These are phyloP conservation scores for Bombus terrestris DNA, from an alignment of 1,140 invertebrate species.

Conservation along the genomic window DNA sequence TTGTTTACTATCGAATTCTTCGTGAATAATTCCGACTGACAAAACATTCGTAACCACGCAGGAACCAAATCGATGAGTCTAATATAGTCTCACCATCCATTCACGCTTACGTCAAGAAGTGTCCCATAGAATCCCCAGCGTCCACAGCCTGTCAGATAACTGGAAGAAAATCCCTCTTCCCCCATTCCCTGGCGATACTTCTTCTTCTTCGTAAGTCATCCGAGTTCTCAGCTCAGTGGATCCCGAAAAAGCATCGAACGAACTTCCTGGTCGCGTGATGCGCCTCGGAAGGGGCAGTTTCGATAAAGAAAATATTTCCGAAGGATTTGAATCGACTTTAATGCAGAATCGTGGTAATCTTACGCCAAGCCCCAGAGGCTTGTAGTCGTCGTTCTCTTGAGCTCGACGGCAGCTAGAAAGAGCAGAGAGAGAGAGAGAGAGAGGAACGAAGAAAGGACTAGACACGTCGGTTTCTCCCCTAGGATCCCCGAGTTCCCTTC, in stretches of 20 bases:
- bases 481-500: neutral
- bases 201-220: neutral
- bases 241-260: neutral
- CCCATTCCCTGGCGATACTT: neutral
- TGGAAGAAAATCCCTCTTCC: neutral
- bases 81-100: neutral
- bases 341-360: slow-evolving; percentile 58
- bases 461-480: neutral
- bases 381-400: neutral
- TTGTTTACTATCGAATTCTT: neutral
- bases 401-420: neutral
- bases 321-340: slow-evolving; percentile 50
- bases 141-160: neutral
- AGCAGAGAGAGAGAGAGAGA: too few species aligned
- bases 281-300: neutral
- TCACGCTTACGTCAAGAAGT: neutral
- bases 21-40: neutral
- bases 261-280: neutral
- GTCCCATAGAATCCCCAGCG: neutral
- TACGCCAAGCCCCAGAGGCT: slow-evolving; percentile 29
- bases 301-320: slow-evolving; percentile 59
- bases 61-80: neutral
- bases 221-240: neutral
- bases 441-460: neutral
- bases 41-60: neutral